phyloP scores from a whole-genome alignment of 2,113 vertebrate species.

The Nasalis larvatus region DNA sequence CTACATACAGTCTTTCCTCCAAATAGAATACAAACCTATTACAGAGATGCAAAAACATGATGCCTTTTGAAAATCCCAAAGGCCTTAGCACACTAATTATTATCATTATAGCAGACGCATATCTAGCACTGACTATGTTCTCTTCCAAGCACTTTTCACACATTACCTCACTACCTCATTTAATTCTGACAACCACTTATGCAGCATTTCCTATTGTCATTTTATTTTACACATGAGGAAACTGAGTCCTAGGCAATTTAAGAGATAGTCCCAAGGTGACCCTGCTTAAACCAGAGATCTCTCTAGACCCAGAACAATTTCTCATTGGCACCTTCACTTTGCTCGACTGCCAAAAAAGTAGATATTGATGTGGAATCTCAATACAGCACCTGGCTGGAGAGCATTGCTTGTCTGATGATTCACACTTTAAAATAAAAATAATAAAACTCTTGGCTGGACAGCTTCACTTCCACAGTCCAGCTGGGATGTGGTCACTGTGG shows the following conservation, averaged over 20 bases:
- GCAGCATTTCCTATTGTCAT: not conserved
- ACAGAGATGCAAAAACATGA: not conserved
- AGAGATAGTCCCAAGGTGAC: not conserved
- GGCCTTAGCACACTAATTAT: not conserved
- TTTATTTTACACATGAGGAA: not conserved
- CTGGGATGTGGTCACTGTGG: slow-evolving; percentile 57
- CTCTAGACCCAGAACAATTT: not conserved
- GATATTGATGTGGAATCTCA: slow-evolving; percentile 35
- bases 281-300: not conserved
- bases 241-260: not conserved
- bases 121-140: not conserved
- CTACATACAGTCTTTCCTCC: not conserved
- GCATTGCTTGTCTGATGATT: slow-evolving; percentile 50
- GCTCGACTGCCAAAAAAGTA: not conserved
- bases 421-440: slow-evolving; percentile 77
- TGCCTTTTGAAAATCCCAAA: not conserved
- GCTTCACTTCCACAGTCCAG: slow-evolving; percentile 57
- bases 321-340: not conserved
- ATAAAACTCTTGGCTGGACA: slow-evolving; percentile 66
- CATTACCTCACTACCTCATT: not conserved
- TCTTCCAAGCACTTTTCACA: not conserved
- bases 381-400: slow-evolving; percentile 34
- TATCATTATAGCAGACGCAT: not conserved
- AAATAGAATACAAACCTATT: not conserved
- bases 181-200: not conserved